Base-by-base conservation (phyloP, 1,140 invertebrate species). In the Lineus longissimus region DNA sequence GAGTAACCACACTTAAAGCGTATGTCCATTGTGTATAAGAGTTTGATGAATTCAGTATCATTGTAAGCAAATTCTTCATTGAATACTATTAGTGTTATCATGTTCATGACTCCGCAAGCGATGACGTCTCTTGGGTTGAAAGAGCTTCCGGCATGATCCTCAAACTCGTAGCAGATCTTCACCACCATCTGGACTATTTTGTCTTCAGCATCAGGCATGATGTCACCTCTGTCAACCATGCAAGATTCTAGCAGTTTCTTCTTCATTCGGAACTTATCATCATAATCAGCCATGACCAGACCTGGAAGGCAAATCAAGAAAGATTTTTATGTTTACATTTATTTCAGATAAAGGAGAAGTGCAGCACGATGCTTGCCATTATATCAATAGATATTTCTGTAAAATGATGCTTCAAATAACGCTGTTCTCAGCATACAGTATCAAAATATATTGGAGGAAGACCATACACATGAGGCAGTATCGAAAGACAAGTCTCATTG, bases 61-160 rank as follows among this genome's bases (percentile, higher is more conserved):
- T 63, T 55, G 23, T 66, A 57, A 40, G 70, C 58, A 47, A 70
- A 73, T 22, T 65, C 55, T 62, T 75, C 69, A 25, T 73, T 68
- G 59, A 73, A 75, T 7, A 75, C 66, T n/a, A 77, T 27, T 45
- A 51, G 65, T 55, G 74, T 58, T 55, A 70, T 68, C 7, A 76
- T 67, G 54, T 73, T 69, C 1, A 75, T 65, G 66, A 70, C 69
- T 11, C 68, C 68, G 25, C 71, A 61, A 47, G 72, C 62, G 33
- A 77, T 62, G 1, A 64, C 30, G 17, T 65, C 60, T 2, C 54
- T 33, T 0, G 73, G 72, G 57, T 76, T 69, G 56, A 75, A 71
- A 13, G 67, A 58, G 22, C 43, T 59, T 9, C 59, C 51, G 11
- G 70, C 55, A n/a, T 9, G 25, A 13, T 66, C 61, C 2, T 71